A percentile compares a stretch with the other conserved stretches of the same genome.
Conservation (phyloP, 2,113 vertebrate species). For the Merops nubicus region DNA sequence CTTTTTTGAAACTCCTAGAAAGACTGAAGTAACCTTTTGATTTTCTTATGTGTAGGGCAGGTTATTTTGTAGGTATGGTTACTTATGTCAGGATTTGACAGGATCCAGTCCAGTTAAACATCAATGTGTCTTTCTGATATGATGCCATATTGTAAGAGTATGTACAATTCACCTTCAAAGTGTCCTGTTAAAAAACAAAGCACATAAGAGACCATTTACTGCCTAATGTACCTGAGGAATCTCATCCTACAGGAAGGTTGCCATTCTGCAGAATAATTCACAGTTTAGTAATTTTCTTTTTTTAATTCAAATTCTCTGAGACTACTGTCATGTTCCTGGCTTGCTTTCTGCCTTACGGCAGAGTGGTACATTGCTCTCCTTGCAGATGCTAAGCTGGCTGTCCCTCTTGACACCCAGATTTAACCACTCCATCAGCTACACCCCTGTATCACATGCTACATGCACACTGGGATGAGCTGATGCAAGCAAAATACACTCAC, state of each 20-base stretch:
- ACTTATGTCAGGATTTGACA: neutral
- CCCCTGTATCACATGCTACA: rapidly evolving
- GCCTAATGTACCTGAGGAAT: neutral
- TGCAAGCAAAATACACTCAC: neutral
- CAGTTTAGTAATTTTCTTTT: neutral
- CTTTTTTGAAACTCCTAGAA: neutral
- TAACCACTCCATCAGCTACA: neutral
- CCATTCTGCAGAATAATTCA: neutral
- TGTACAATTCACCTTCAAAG: neutral
- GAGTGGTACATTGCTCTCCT: neutral
- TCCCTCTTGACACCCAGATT: neutral
- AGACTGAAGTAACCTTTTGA: neutral
- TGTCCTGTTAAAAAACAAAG: neutral
- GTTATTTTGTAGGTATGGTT: neutral
- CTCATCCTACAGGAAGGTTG: neutral
- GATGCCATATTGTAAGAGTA: neutral
- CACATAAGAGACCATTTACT: neutral
- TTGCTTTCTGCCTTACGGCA: rapidly evolving
- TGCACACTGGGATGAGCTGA: neutral
- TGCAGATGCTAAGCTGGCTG: neutral
- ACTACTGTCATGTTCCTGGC: neutral
- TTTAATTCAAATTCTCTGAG: neutral
- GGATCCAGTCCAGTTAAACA: neutral
- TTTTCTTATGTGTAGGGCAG: neutral
- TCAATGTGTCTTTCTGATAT: neutral